phyloP scores from a whole-genome alignment of 1,140 invertebrate genomes.

The Gerris buenoi region DNA sequence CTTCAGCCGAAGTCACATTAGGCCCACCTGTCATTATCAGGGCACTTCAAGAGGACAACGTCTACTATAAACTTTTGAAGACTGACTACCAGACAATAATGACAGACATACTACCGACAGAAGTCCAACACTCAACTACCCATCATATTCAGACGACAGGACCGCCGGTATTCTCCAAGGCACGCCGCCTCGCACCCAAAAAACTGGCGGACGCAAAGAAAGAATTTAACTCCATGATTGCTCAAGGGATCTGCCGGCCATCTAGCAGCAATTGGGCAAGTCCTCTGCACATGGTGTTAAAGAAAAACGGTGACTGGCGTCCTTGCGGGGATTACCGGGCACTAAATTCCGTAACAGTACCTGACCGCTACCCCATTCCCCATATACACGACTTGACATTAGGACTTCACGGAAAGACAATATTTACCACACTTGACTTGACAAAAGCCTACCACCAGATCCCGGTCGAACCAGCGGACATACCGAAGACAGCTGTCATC shows the following conservation, averaged over 20 bases:
- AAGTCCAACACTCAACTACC: too few relatives aligned
- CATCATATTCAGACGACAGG: background rate
- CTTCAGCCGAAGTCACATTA: too few relatives aligned
- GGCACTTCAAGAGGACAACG: too few relatives aligned
- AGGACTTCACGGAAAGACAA: background rate
- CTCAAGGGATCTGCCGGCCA: background rate
- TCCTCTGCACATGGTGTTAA: background rate
- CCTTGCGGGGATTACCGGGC: background rate
- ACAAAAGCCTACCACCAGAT: background rate
- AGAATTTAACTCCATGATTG: background rate
- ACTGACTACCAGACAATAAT: too few relatives aligned
- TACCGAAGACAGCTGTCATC: background rate
- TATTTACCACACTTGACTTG: background rate
- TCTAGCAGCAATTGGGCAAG: background rate
- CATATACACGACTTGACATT: background rate
- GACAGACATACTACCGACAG: too few relatives aligned
- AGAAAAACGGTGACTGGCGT: background rate
- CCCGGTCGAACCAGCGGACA: background rate
- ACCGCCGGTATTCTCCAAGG: background rate
- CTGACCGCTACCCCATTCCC: background rate
- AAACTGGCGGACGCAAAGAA: background rate
- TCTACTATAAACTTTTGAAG: too few relatives aligned
- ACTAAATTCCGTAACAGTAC: background rate
- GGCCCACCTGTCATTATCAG: too few relatives aligned
- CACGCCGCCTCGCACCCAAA: background rate